These are phyloP conservation scores for Diachasma alloeum DNA, from an alignment of 1,140 invertebrate genomes.

Conservation along the genomic window DNA sequence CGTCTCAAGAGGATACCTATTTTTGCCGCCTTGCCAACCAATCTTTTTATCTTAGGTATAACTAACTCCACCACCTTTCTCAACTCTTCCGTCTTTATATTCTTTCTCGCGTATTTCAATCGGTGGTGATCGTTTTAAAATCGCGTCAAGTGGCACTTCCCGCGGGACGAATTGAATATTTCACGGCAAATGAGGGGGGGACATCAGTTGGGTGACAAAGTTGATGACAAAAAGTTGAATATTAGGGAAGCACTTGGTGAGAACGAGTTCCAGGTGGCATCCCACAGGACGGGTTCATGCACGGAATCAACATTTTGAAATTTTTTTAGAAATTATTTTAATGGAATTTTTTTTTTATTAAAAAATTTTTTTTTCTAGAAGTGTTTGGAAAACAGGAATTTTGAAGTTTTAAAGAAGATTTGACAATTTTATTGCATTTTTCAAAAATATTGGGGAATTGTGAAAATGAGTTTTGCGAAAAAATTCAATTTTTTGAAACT, in stretches of 20 bases:
- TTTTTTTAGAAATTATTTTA: too few relatives aligned
- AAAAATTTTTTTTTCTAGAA: too few relatives aligned
- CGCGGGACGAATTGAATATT: not conserved
- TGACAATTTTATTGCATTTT: too few relatives aligned
- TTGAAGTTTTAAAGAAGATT: too few relatives aligned
- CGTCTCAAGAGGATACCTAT: not conserved
- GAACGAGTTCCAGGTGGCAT: not conserved
- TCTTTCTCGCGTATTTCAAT: not conserved
- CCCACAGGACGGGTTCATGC: not conserved
- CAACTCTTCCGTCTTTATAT: not conserved
- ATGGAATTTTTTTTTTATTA: too few relatives aligned
- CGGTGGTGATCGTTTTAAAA: not conserved
- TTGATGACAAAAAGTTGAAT: constrained; percentile 20
- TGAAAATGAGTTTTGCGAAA: too few relatives aligned
- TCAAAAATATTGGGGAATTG: too few relatives aligned
- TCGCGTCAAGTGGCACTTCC: not conserved
- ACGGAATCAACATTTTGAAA: too few relatives aligned
- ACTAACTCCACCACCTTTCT: not conserved
- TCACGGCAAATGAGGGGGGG: not conserved
- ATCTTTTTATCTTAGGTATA: not conserved
- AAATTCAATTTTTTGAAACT: too few relatives aligned
- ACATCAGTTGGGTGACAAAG: not conserved
- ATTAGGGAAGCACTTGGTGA: constrained; percentile 18
- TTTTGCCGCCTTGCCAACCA: not conserved
- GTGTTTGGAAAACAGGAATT: too few relatives aligned